Evolutionary conservation across 2,888 invertebrate species (phyloP).

Genomic region (Charanyca ferruginea): DNA sequence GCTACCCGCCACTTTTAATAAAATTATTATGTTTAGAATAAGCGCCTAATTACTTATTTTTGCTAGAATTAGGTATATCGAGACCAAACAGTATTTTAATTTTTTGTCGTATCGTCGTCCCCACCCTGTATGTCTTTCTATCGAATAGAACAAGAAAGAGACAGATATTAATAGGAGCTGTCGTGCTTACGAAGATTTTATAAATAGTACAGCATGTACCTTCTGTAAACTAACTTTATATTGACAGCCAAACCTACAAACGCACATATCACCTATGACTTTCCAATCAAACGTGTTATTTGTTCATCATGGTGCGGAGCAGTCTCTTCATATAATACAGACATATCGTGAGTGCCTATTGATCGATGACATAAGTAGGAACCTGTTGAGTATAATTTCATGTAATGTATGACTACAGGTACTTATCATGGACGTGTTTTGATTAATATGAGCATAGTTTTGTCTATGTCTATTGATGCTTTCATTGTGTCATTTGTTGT

Average conservation of each 20-base stretch:
- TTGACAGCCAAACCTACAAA: background rate
- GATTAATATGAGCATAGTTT: slow-evolving; percentile 6
- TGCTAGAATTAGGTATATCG: too few species aligned
- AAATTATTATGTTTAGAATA: too few species aligned
- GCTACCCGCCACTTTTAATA: too few species aligned
- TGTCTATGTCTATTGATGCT: background rate
- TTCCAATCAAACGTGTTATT: slow-evolving; percentile 27
- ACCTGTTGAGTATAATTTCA: slow-evolving; percentile 41
- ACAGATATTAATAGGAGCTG: too few species aligned
- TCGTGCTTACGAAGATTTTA: too few species aligned
- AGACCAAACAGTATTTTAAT: too few species aligned
- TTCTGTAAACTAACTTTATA: background rate
- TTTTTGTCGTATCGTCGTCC: too few species aligned
- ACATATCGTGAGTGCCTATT: background rate
- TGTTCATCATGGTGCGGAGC: background rate
- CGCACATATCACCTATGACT: background rate
- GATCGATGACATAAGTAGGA: slow-evolving; percentile 30
- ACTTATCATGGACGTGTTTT: background rate
- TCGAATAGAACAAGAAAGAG: too few species aligned
- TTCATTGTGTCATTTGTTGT: background rate
- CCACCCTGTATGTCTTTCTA: too few species aligned
- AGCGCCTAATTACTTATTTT: too few species aligned
- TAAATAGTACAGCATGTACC: background rate
- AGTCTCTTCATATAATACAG: background rate
- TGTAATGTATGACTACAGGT: slow-evolving; percentile 11